Evolutionary conservation across 2,888 invertebrate species (phyloP).

Genomic region (Leucoptera coffeella): DNA sequence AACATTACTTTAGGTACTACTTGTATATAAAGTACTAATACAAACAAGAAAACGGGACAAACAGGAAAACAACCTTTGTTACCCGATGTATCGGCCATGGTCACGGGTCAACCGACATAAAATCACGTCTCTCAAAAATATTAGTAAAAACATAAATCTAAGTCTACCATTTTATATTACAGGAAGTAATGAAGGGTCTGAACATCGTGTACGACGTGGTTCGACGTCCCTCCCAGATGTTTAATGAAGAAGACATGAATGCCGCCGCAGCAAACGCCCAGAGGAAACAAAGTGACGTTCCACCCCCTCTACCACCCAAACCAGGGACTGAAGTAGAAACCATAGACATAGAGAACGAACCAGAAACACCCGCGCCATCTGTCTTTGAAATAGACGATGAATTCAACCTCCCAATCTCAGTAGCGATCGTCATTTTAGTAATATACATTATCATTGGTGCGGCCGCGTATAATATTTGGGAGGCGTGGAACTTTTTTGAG

Average conservation of each 20-base stretch:
- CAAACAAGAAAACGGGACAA: too few relatives aligned
- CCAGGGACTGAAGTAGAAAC: slow-evolving; percentile 19
- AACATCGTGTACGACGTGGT: slow-evolving; percentile 77
- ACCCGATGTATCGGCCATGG: too few relatives aligned
- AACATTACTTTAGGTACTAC: too few relatives aligned
- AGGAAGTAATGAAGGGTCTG: slow-evolving; percentile 81
- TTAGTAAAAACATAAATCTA: too few relatives aligned
- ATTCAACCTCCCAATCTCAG: slow-evolving; percentile 88
- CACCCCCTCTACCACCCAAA: slow-evolving; percentile 36
- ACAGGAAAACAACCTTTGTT: too few relatives aligned
- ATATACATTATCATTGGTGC: slow-evolving; percentile 86
- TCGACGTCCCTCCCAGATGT: slow-evolving; percentile 64
- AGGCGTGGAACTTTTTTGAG: slow-evolving; percentile 86
- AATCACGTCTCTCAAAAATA: too few relatives aligned
- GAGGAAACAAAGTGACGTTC: slow-evolving; percentile 29
- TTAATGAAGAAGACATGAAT: slow-evolving; percentile 44
- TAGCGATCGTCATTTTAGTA: slow-evolving; percentile 78
- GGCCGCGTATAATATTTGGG: slow-evolving; percentile 68
- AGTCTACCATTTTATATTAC: slow-evolving; percentile 16
- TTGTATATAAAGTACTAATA: too few relatives aligned
- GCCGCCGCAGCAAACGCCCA: slow-evolving; percentile 15
- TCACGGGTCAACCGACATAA: too few relatives aligned
- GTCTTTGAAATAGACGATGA: slow-evolving; percentile 82
- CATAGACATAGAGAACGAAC: slow-evolving; percentile 46
- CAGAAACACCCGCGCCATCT: slow-evolving; percentile 72